Percentiles rank a stretch among this genome's conserved stretches.
Conservation (phyloP, 2,888 invertebrate species). For the Hypomecis atomaria region DNA sequence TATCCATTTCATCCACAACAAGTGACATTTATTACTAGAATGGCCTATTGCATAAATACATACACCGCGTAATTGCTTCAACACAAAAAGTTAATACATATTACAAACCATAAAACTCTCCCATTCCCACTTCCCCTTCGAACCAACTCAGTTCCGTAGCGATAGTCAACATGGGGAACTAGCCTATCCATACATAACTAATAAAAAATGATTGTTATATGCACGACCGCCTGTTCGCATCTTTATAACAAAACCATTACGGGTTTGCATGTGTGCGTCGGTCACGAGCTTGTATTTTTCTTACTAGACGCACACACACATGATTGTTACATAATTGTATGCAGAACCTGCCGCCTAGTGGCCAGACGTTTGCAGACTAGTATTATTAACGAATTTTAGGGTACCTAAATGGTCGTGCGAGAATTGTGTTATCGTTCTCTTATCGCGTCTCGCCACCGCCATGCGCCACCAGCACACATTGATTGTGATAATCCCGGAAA, state of each 20-base stretch:
- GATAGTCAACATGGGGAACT: slow-evolving; percentile 41
- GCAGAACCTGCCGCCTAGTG: slow-evolving; percentile 40
- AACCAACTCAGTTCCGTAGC: slow-evolving; percentile 49
- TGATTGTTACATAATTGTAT: slow-evolving; percentile 51
- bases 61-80: slow-evolving; percentile 42
- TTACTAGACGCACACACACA: slow-evolving; percentile 48
- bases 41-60: slow-evolving; percentile 36
- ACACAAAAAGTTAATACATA: slow-evolving; percentile 42
- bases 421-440: slow-evolving; percentile 32
- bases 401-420: slow-evolving; percentile 30
- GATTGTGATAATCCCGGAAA: slow-evolving; percentile 35
- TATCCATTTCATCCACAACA: slow-evolving; percentile 20
- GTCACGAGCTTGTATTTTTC: slow-evolving; percentile 57
- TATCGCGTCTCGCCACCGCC: slow-evolving; percentile 25
- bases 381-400: slow-evolving; percentile 42
- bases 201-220: slow-evolving; percentile 52
- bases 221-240: slow-evolving; percentile 52
- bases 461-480: slow-evolving; percentile 16
- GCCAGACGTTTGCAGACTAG: slow-evolving; percentile 39
- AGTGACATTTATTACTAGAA: slow-evolving; percentile 44
- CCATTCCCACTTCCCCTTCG: slow-evolving; percentile 39
- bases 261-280: slow-evolving; percentile 51
- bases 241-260: slow-evolving; percentile 50
- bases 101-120: slow-evolving; percentile 43
- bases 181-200: slow-evolving; percentile 41